Base-by-base conservation (phyloP, 2,797 vertebrate genomes). In the Rhincodon typus region DNA sequence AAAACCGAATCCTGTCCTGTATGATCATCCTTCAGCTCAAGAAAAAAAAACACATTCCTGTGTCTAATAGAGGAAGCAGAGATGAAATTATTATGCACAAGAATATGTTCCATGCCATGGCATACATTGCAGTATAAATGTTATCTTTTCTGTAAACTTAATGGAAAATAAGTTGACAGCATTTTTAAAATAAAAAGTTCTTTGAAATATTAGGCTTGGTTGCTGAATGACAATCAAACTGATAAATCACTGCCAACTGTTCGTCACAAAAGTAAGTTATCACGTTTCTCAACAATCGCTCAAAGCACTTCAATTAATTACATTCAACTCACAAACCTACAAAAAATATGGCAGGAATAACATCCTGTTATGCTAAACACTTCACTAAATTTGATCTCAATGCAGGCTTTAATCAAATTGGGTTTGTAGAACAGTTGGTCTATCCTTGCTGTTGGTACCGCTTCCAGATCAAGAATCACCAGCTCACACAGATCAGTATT, bases 301-400 rank as follows among this genome's bases (percentile, higher is more conserved):
- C 88, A 91, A 66, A 91, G 57, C 34, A 66, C 23, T 69, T 66
- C 62, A 50, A 93, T 93, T 93, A 93, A 67, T 93, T 93, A 93
- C 10, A 57, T 93, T 93, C 8, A 69, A 66, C 62, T 42, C 69
- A 62, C 38, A n/a, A 42, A 23, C 42, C n/a, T 38, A 93, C 17
- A 67, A 42, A 23, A 50, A 30, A 23, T 21, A 42, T 69, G 62
- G n/a, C n/a, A 69, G n/a, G 19, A 69, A 67, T 42, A 93, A 21
- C 10, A 34, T 34, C 27, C 72, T 34, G 34, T 8, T 10, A 3
- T 77, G 72, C 30, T 77, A 34, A 74, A 34, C 72, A 34, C 72
- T 77, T 77, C 30, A 7, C 72, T 77, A 34, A 77, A 77, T 3
- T 34, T 77, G 27, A 34, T 34, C 72, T 74, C 72, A n/a, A 34